Evolutionary conservation across 2,888 invertebrate genomes (phyloP), one percentile per base, ranked within the genome.

Genomic region (Lithophane ornitopus): DNA sequence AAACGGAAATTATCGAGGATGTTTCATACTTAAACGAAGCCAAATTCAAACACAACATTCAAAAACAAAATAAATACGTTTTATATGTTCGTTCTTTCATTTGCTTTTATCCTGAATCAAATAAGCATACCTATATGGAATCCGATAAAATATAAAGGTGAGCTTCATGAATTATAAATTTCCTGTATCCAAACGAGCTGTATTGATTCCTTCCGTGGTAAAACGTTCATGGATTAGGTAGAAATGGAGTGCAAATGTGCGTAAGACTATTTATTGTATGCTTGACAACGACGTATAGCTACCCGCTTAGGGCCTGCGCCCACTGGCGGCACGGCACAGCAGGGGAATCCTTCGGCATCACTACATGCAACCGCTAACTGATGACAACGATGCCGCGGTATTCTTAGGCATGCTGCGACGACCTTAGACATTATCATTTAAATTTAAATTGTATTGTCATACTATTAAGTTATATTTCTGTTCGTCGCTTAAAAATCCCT

Each of bases 151-250:
- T 70, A 52, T 67, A 70, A 76, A 70, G 49, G 73, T 76, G 61
- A 75, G 41, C 41, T 68, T 85, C 74, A 71, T 85, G 77, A 82
- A 85, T 80, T 82, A 78, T 78, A 78, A 68, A 84, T 80, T 49
- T 65, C 41, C 76, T 65, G 46, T 65, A 67, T 62, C 65, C 72
- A 74, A 80, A 74, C 66, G 73, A 80, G 71, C 73, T 65, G 28
- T 86, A 86, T 86, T 77, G 85, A 84, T 84, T 81, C 67, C 54
- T 12, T 61, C 44, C 52, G 26, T 54, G 22, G 56, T 28, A 63
- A 66, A 65, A 84, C 4, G 34, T 22, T 22, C 58, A 61, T 46
- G n/a, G 39, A 76, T 26, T 8, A 44, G 3, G 7, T 26, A 12
- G 1, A 61, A 76, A 80, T 80, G 70, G 66, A 81, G 56, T 22